Conservation (phyloP, 2,888 invertebrate genomes). For the Microplitis manilae region DNA sequence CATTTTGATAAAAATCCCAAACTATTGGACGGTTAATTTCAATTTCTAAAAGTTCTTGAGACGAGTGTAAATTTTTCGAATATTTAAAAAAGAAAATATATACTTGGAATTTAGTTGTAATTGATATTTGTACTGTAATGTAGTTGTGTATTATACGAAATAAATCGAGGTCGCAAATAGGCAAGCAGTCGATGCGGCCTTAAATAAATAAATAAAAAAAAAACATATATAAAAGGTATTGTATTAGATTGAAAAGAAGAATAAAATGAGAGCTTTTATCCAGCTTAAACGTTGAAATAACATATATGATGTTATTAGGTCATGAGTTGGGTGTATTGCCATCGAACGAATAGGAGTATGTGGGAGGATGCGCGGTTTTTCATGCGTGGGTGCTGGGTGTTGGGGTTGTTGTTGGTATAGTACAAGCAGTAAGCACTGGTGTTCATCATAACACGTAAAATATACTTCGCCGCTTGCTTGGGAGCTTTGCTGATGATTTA, state of each 20-base stretch:
- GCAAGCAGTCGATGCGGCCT: background rate
- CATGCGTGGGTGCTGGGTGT: background rate
- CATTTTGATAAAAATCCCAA: no score
- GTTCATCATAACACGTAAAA: background rate
- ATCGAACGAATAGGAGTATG: constrained; percentile 4
- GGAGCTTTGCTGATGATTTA: background rate
- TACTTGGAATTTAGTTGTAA: no score
- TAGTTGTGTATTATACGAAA: no score
- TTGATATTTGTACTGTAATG: no score
- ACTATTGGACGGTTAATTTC: no score
- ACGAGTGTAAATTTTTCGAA: no score
- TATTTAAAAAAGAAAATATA: no score
- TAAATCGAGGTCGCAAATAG: background rate
- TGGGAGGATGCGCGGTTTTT: constrained; percentile 13
- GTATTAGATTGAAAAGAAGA: background rate
- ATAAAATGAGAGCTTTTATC: background rate
- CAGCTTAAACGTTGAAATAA: background rate
- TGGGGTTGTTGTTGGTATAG: background rate
- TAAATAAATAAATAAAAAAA: background rate
- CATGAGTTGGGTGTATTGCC: background rate
- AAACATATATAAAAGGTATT: background rate
- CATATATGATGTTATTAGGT: background rate
- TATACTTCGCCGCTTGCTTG: background rate
- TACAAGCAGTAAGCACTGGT: background rate
- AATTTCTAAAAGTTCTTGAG: no score